A percentile compares a stretch with the other conserved stretches of the same genome.
phyloP scores from a whole-genome alignment of 1,140 invertebrate species.

The Drosophila melanica region DNA sequence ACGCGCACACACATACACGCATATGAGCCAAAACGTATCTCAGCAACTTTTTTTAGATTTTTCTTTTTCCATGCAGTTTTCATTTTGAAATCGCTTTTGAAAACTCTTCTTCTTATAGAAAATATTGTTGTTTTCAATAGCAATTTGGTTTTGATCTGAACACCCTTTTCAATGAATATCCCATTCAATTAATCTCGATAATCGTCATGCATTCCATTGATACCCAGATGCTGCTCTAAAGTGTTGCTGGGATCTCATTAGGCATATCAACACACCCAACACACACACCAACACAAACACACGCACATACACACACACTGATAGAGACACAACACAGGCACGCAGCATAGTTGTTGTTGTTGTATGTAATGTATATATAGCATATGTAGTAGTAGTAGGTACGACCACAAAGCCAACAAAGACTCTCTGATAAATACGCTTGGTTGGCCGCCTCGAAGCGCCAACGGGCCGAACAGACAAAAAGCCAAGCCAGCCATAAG shows the following conservation, averaged over 20 bases:
- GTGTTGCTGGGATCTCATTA: conserved; percentile 27
- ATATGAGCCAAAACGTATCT: not conserved
- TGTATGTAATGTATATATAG: conserved; percentile 40
- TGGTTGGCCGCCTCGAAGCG: conserved; percentile 44
- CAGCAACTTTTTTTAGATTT: not conserved
- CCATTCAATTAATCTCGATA: not conserved
- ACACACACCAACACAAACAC: not conserved
- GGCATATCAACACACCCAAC: conserved; percentile 16
- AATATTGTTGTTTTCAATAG: not conserved
- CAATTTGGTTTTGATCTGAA: too few species aligned
- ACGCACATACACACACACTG: conserved; percentile 7
- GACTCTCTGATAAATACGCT: conserved; percentile 76
- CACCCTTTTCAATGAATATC: not conserved
- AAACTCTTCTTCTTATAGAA: too few species aligned
- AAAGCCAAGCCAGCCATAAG: conserved; percentile 71
- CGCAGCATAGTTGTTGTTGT: conserved; percentile 11
- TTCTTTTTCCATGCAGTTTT: not conserved
- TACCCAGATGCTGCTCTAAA: not conserved
- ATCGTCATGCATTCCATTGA: conserved; percentile 1
- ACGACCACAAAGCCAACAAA: conserved; percentile 82
- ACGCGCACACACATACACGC: not conserved
- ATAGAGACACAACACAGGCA: not conserved
- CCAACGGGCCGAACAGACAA: conserved; percentile 39
- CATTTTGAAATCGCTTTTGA: not conserved
- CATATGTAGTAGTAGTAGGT: conserved; percentile 19